Percentiles rank a stretch among this genome's conserved stretches.
Evolutionary conservation across 2,113 vertebrate genomes (phyloP).

Genomic region (Alosa alosa): DNA sequence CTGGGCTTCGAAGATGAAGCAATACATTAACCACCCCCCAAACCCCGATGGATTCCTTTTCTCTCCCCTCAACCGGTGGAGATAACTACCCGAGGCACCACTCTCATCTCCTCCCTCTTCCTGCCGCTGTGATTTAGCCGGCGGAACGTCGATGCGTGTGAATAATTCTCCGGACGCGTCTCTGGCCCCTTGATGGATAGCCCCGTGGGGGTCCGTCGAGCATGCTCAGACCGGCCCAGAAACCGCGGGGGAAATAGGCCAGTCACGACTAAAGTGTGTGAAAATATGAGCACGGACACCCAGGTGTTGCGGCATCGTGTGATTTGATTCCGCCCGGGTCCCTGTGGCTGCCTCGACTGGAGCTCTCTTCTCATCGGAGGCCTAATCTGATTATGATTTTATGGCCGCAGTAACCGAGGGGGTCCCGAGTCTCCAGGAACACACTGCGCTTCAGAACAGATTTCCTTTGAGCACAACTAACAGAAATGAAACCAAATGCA

Average conservation of each 20-base stretch:
- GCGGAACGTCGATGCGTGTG: conserved; percentile 7
- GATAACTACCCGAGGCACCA: background rate
- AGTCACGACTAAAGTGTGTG: conserved; percentile 2
- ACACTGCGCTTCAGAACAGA: conserved; percentile 43
- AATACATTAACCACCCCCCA: background rate
- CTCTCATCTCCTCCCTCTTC: background rate
- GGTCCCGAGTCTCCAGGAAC: conserved; percentile 40
- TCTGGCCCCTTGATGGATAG: conserved; percentile 20
- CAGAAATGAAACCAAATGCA: background rate
- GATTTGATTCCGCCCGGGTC: conserved; percentile 49
- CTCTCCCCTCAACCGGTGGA: background rate
- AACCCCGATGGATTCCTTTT: background rate
- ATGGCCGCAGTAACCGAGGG: conserved; percentile 44
- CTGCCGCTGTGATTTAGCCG: background rate
- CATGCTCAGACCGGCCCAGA: conserved; percentile 20
- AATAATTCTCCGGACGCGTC: conserved; percentile 17
- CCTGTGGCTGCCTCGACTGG: conserved; percentile 28
- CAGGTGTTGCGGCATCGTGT: conserved; percentile 43
- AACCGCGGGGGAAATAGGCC: background rate
- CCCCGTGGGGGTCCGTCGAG: background rate
- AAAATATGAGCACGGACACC: conserved; percentile 42
- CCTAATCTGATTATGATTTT: conserved; percentile 60
- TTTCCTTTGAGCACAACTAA: conserved; percentile 27
- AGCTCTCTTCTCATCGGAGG: conserved; percentile 53
- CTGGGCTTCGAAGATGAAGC: background rate